These are phyloP conservation scores for Ceryle rudis DNA, from an alignment of 2,797 vertebrate species.

Conservation along the genomic window DNA sequence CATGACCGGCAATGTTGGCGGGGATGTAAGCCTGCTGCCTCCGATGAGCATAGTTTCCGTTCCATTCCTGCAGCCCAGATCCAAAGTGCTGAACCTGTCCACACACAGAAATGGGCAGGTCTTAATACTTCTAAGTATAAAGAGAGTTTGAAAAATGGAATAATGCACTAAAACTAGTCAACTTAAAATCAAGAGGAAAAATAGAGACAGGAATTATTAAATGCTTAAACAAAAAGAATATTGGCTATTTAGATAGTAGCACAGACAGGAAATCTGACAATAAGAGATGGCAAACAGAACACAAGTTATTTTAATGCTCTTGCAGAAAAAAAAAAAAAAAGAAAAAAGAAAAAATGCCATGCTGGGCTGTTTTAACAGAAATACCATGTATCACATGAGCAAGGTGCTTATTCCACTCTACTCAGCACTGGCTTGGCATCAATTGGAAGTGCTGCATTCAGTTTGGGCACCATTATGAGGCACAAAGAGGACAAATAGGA, in stretches of 20 bases:
- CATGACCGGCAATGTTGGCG: conserved; percentile 86
- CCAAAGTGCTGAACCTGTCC: conserved; percentile 91
- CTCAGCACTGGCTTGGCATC: conserved; percentile 72
- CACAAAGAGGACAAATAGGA: conserved; percentile 74
- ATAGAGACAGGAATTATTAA: neutral
- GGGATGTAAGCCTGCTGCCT: conserved; percentile 94
- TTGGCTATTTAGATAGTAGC: conserved; percentile 32
- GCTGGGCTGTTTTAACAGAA: conserved; percentile 70
- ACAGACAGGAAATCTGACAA: conserved; percentile 44
- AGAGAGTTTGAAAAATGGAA: conserved; percentile 2
- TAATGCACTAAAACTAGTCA: conserved; percentile 57
- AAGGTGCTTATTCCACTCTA: conserved; percentile 74
- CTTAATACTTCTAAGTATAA: neutral
- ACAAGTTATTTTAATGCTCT: conserved; percentile 38
- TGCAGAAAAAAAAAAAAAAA: neutral
- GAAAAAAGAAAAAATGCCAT: conserved; percentile 29
- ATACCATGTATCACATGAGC: conserved; percentile 72
- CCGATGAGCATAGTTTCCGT: conserved; percentile 90
- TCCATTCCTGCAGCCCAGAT: conserved; percentile 94
- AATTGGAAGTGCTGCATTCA: conserved; percentile 72
- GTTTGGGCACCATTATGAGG: conserved; percentile 72
- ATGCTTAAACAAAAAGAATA: neutral
- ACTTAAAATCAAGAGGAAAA: conserved; percentile 30
- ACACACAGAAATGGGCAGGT: neutral
- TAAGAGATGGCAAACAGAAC: conserved; percentile 57